Evolutionary conservation across 1,140 invertebrate genomes (phyloP).

Genomic region (Dreissena polymorpha): DNA sequence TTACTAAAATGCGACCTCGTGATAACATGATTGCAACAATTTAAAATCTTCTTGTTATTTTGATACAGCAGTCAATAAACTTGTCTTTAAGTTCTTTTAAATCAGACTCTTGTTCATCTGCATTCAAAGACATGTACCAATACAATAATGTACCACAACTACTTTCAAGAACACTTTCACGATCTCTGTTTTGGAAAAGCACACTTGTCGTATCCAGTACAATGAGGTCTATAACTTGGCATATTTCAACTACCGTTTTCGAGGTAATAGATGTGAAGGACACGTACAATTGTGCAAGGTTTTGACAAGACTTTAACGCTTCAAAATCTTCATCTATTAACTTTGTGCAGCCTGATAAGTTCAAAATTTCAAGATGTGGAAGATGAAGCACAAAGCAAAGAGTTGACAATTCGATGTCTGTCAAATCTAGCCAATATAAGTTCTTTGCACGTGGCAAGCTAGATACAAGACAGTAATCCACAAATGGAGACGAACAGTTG

Average conservation of each 20-base stretch:
- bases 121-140: too few relatives aligned
- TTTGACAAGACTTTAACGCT: slow-evolving; percentile 8
- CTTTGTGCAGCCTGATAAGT: slow-evolving; percentile 28
- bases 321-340: slow-evolving; percentile 26
- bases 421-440: slow-evolving; percentile 24
- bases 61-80: too few relatives aligned
- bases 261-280: slow-evolving; percentile 28
- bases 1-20: too few relatives aligned
- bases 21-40: too few relatives aligned
- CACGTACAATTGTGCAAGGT: slow-evolving; percentile 18
- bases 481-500: not conserved
- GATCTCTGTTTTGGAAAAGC: slow-evolving; percentile 13
- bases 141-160: too few relatives aligned
- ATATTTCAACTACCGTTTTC: slow-evolving; percentile 17
- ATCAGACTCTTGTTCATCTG: too few relatives aligned
- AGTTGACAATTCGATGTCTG: slow-evolving; percentile 13
- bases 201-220: slow-evolving; percentile 30
- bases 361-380: slow-evolving; percentile 28
- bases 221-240: slow-evolving; percentile 18
- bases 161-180: slow-evolving; percentile 5
- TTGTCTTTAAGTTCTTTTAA: too few relatives aligned
- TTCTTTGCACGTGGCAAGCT: not conserved
- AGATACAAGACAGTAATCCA: slow-evolving; percentile 12
- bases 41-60: too few relatives aligned
- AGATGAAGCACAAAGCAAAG: slow-evolving; percentile 11